phyloP scores from a whole-genome alignment of 2,113 vertebrate genomes.

The Forbesichthys agassizii region DNA sequence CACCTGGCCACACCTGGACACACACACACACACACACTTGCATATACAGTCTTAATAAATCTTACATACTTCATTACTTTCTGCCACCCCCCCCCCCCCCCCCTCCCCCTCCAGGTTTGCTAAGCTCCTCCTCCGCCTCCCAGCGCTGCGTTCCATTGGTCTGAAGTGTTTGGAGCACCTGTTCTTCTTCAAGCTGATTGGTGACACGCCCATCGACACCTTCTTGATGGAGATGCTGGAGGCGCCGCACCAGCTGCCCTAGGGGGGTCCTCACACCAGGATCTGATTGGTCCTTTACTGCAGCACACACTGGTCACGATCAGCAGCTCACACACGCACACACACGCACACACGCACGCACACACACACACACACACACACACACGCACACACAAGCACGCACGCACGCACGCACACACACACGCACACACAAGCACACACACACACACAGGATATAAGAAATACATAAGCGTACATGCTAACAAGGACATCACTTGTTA shows the following conservation, averaged over 20 bases:
- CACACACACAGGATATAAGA: slow-evolving; percentile 1
- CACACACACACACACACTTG: too few relatives aligned
- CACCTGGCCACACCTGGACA: neutral
- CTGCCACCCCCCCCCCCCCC: neutral
- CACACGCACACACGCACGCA: slow-evolving; percentile 20
- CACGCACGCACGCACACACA: slow-evolving; percentile 12
- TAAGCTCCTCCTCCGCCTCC: slow-evolving; percentile 91
- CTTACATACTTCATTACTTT: too few relatives aligned
- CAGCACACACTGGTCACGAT: slow-evolving; percentile 60
- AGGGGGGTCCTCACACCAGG: slow-evolving; percentile 63
- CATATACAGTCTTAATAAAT: too few relatives aligned
- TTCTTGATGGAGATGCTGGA: slow-evolving; percentile 97
- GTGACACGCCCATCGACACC: slow-evolving; percentile 93
- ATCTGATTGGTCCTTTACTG: slow-evolving; percentile 40
- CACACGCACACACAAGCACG: slow-evolving; percentile 12
- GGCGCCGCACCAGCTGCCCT: slow-evolving; percentile 90
- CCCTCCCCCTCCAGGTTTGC: slow-evolving; percentile 82
- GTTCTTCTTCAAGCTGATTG: slow-evolving; percentile 95
- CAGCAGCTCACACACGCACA: slow-evolving; percentile 23
- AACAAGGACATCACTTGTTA: slow-evolving; percentile 8
- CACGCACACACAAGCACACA: neutral
- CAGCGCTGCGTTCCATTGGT: slow-evolving; percentile 87
- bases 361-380: neutral
- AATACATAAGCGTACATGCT: too few relatives aligned
- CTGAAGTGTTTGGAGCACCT: slow-evolving; percentile 92